A percentile compares a stretch with the other conserved stretches of the same genome.
These are phyloP conservation scores for Nyctibius bracteatus DNA, from an alignment of 2,113 vertebrate genomes.

Conservation along the genomic window DNA sequence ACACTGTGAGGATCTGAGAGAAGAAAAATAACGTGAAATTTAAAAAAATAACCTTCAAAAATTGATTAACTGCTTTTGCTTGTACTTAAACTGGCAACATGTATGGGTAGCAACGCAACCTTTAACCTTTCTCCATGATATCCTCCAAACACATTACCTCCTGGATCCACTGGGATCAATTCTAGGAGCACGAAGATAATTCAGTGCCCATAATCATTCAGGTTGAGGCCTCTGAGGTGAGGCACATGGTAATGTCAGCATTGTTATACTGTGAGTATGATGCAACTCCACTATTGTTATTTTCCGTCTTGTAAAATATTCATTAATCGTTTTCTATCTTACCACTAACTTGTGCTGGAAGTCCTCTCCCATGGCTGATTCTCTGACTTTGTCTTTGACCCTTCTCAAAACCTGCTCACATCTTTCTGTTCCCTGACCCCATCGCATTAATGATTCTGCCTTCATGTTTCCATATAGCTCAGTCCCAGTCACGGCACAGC, in stretches of 20 bases:
- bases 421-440: background rate
- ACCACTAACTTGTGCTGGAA: background rate
- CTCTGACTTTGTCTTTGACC: background rate
- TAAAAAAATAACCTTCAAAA: background rate
- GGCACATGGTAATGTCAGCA: background rate
- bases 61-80: background rate
- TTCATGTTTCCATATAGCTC: accelerated
- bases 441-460: background rate
- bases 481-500: background rate
- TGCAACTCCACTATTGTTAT: background rate
- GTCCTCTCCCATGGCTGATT: background rate
- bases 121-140: background rate
- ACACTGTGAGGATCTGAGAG: background rate
- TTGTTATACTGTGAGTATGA: background rate
- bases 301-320: background rate
- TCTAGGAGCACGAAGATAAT: background rate
- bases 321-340: background rate
- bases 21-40: background rate
- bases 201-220: background rate
- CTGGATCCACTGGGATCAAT: background rate
- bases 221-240: background rate
- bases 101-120: background rate
- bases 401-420: background rate
- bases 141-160: background rate
- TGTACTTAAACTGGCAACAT: background rate